Conservation (phyloP, 2,113 vertebrate genomes). For the Odontophorus gujanensis region DNA sequence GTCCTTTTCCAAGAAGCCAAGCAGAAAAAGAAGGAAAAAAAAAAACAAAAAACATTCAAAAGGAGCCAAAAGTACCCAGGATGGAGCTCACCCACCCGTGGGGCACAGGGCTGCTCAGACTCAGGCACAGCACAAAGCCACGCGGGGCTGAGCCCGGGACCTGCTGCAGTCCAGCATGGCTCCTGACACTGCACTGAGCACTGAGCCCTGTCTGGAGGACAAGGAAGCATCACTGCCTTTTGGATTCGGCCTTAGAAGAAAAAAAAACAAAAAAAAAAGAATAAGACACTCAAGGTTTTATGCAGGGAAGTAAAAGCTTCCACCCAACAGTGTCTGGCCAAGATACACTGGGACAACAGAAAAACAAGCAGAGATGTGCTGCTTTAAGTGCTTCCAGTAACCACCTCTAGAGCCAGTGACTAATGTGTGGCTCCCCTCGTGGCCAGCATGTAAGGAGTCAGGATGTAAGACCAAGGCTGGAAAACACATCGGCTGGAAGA, state of each 20-base stretch:
- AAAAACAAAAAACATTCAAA: too few species aligned
- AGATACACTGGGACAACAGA: slow-evolving; percentile 38
- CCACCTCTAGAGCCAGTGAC: slow-evolving; percentile 43
- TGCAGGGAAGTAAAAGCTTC: slow-evolving; percentile 36
- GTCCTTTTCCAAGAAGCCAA: background rate
- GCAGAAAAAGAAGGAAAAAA: background rate
- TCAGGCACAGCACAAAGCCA: background rate
- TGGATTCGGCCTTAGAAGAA: slow-evolving; percentile 10
- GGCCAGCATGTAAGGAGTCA: background rate
- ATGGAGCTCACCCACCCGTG: background rate
- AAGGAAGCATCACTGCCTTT: background rate
- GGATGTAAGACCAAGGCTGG: slow-evolving; percentile 21
- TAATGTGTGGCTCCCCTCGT: slow-evolving; percentile 31
- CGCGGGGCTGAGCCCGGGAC: background rate
- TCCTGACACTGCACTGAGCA: background rate
- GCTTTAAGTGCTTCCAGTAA: slow-evolving; percentile 22
- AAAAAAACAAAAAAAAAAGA: slow-evolving; percentile 33
- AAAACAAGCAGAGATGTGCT: slow-evolving; percentile 38
- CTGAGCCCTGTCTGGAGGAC: background rate
- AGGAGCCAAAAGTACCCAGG: background rate
- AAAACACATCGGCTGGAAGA: slow-evolving; percentile 47
- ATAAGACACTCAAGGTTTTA: background rate
- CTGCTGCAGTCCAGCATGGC: background rate
- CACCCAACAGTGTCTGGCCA: slow-evolving; percentile 1
- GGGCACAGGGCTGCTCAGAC: background rate